Base-by-base conservation (phyloP, 2,797 vertebrate genomes). In the Echiichthys vipera region DNA sequence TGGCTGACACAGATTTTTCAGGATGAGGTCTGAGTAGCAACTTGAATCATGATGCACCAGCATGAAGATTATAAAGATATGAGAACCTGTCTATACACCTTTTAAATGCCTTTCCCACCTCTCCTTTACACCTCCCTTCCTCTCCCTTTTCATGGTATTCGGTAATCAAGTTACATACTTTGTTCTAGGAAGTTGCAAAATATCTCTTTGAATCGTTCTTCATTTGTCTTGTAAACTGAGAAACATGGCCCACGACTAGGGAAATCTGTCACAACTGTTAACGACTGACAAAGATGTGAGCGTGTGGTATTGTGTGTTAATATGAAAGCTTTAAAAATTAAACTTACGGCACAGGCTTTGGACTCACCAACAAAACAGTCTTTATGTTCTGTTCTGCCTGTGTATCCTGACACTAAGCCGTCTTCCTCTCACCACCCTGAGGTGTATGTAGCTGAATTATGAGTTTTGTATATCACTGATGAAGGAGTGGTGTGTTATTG, bases 1-100 rank as follows among this genome's bases (percentile, higher is more conserved):
- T 15, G 20, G 51, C 37, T 17, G 57, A 62, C 36, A 58, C 24
- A 42, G 56, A 74, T 74, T 75, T 74, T 64, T 75, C 22, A 36
- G 45, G 32, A 66, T 66, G 7, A 66, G 40, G 22, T 66, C 22
- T 71, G 42, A 77, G 68, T 25, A 69, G 34, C 57, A 64, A 65
- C 78, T 68, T 77, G 67, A 68, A 58, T 40, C 15, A 5, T 84
- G 87, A 90, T 34, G 29, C 84, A 86, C 81, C 51, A 30, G 65
- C 17, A 53, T 17, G 49, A 78, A 80, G 22, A 57, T 83, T 86
- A 80, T 56, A 46, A 32, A 86, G 64, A 70, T 82, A 86, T 70
- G 74, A 81, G 49, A 84, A 92, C 89, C 83, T 91, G 90, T 88
- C 83, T 47, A 34, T 85, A 81, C 77, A 89, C 51, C 84, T 89